Evolutionary conservation across 2,797 vertebrate species (phyloP), one percentile per base, ranked within the genome.

Genomic region (Avahi laniger): DNA sequence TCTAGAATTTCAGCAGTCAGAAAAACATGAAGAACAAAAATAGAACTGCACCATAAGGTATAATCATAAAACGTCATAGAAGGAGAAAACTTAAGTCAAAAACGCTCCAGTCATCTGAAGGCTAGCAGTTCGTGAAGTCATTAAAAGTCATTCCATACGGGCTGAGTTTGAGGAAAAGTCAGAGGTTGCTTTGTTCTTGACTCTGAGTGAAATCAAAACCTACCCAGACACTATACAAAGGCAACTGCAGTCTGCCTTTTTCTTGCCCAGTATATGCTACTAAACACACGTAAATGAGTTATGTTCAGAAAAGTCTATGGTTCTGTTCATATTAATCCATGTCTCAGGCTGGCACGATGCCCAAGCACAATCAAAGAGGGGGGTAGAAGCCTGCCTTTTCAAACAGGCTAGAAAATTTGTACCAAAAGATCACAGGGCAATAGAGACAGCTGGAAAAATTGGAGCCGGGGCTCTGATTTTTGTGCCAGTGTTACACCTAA

Each of bases 381-480:
- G 75, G 70, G 94, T 91, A 92, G 92, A 97, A 97, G 86, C 35
- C 35, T 95, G 97, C 95, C 97, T 96, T 97, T 97, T 97, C 41
- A n/a, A 97, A 97, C 87, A 97, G 96, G 97, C 97, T 98, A 98
- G 97, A 98, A 98, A 98, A 98, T 98, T 96, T 97, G 97, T 97
- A 98, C 98, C 69, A 59, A 98, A 98, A 98, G 98, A 98, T 99
- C 98, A 98, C 97, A 99, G 97, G 97, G 96, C 97, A 69, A 97
- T 97, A 98, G 97, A 98, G 98, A 98, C 98, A 98, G 98, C 98
- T 99, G 98, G 98, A 98, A 98, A 98, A 98, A 98, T 98, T 98
- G 98, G 98, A 98, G 98, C 98, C 59, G 79, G 91, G 96, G 97
- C 98, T 98, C 97, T 12, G 59, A 97, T 98, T 98, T 98, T 97